phyloP scores from a whole-genome alignment of 2,113 vertebrate genomes.

The Oxyruncus cristatus region DNA sequence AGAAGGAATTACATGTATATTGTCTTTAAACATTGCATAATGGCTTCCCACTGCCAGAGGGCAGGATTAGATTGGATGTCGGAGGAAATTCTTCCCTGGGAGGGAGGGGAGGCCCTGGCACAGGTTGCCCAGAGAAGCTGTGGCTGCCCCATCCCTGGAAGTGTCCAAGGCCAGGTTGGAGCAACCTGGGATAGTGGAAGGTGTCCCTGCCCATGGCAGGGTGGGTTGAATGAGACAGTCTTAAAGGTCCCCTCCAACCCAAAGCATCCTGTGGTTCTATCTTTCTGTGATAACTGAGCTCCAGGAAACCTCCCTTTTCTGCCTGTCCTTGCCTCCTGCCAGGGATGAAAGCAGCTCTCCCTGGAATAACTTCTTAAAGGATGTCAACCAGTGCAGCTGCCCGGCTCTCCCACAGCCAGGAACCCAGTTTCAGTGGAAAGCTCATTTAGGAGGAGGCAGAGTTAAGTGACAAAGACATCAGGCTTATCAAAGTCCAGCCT shows the following conservation, averaged over 20 bases:
- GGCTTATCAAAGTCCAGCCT: background rate
- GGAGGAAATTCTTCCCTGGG: background rate
- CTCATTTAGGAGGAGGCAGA: background rate
- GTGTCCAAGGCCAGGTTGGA: background rate
- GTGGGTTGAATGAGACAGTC: rapidly evolving
- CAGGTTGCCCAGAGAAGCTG: background rate
- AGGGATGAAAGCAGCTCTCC: background rate
- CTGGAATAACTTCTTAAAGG: background rate
- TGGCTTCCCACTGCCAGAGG: background rate
- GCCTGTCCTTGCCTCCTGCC: background rate
- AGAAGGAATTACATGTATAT: background rate
- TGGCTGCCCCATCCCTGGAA: background rate
- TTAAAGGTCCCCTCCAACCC: background rate
- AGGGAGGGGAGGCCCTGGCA: background rate
- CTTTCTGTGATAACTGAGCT: background rate
- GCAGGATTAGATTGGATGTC: background rate
- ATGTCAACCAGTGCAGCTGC: background rate
- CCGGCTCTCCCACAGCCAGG: rapidly evolving
- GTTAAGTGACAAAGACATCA: background rate
- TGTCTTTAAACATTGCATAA: background rate
- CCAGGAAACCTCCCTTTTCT: background rate
- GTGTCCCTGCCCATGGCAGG: background rate
- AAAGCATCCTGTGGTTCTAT: background rate
- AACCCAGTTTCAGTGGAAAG: background rate
- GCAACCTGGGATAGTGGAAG: background rate